A percentile compares a stretch with the other conserved stretches of the same genome.
Evolutionary conservation across 2,113 vertebrate genomes (phyloP).

Genomic region (Misgurnus mizolepis): DNA sequence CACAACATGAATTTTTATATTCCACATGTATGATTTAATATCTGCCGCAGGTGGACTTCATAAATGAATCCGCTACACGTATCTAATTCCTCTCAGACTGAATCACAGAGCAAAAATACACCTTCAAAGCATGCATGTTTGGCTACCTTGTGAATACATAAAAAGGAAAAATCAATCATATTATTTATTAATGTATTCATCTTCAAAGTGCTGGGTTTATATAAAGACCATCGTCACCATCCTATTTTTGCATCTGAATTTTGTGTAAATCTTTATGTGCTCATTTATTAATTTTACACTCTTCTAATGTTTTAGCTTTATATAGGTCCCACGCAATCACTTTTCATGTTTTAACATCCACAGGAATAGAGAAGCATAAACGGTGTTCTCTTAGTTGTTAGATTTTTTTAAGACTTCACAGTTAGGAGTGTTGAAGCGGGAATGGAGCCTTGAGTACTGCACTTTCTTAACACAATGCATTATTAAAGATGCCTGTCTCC

Average conservation of each 20-base stretch:
- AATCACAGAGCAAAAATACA: conserved; percentile 9
- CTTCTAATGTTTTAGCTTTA: conserved; percentile 39
- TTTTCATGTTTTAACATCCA: conserved; percentile 5
- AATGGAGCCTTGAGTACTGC: neutral
- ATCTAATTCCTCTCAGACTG: conserved; percentile 14
- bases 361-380: neutral
- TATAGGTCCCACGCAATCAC: conserved; percentile 15
- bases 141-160: conserved; percentile 19
- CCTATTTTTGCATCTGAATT: conserved; percentile 31
- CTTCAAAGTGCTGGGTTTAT: conserved; percentile 24
- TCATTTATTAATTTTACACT: conserved; percentile 32
- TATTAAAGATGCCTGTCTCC: conserved; percentile 10
- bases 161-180: conserved; percentile 31
- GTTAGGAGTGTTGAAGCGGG: neutral
- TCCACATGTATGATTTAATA: conserved; percentile 18
- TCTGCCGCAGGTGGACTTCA: neutral
- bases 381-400: conserved; percentile 21
- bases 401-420: conserved; percentile 13
- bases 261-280: conserved; percentile 15
- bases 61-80: neutral
- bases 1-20: neutral
- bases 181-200: conserved; percentile 41
- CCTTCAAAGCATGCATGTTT: conserved; percentile 28
- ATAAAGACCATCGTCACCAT: neutral
- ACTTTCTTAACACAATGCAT: conserved; percentile 18